These are phyloP conservation scores for Prenolepis imparis DNA, from an alignment of 2,888 invertebrate genomes.

Conservation along the genomic window DNA sequence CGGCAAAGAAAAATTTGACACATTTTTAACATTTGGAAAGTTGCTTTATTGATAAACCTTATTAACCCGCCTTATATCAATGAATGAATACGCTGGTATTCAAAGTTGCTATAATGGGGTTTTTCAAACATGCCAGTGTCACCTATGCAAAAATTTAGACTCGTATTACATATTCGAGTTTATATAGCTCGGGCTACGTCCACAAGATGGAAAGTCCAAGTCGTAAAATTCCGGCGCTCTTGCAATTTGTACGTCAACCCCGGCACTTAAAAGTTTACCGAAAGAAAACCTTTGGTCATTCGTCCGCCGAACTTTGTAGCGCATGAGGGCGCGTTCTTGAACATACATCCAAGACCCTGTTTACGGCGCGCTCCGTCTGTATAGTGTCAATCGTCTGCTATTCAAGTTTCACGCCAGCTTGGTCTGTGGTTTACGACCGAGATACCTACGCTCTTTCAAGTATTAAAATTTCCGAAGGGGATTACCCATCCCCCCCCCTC, in stretches of 20 bases:
- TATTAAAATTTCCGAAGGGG: constrained; percentile 50
- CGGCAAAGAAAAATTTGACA: too few species aligned
- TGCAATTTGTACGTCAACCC: constrained; percentile 18
- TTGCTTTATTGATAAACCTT: too few species aligned
- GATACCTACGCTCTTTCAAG: constrained; percentile 18
- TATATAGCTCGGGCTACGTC: not conserved
- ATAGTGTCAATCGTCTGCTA: constrained; percentile 40
- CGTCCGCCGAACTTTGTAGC: constrained; percentile 23
- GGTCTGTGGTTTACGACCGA: constrained; percentile 16
- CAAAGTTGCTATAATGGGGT: too few species aligned
- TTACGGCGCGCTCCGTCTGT: constrained; percentile 10
- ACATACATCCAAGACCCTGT: not conserved
- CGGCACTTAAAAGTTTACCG: constrained; percentile 41
- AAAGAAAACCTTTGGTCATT: constrained; percentile 3
- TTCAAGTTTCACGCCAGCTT: constrained; percentile 46
- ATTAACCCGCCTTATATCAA: too few species aligned
- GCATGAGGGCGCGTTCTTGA: constrained; percentile 17
- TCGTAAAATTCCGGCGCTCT: constrained; percentile 36
- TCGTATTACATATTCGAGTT: not conserved
- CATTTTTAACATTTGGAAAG: too few species aligned
- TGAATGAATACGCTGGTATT: too few species aligned
- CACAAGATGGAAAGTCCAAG: constrained; percentile 2
- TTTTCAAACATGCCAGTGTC: too few species aligned
- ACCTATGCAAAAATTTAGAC: constrained; percentile 1
- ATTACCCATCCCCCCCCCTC: not conserved